Conservation (phyloP, 2,797 vertebrate genomes). For the Sebastes ruberrimus region DNA sequence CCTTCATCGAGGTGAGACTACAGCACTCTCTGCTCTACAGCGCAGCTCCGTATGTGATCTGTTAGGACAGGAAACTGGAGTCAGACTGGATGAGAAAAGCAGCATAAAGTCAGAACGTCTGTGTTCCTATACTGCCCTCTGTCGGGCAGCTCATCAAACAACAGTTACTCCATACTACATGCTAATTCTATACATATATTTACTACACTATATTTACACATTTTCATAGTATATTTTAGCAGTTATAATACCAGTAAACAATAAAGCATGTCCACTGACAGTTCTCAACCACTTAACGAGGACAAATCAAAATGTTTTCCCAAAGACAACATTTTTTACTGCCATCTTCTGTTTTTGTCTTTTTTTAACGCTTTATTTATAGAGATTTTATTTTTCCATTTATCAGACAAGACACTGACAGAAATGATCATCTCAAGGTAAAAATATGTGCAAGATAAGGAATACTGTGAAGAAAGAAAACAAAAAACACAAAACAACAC, state of each 20-base stretch:
- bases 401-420: no score
- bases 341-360: no score
- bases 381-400: no score
- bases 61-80: background rate
- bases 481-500: no score
- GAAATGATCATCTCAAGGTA: no score
- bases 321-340: background rate
- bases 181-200: background rate
- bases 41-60: background rate
- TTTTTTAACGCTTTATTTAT: no score
- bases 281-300: no score
- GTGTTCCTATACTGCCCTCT: slow-evolving; percentile 48
- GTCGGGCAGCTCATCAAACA: background rate
- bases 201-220: no score
- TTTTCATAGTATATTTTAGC: background rate
- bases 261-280: background rate
- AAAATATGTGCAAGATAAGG: no score
- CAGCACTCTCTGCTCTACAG: background rate
- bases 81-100: background rate
- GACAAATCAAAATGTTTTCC: background rate
- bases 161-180: background rate
- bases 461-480: no score
- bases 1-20: slow-evolving; percentile 84
- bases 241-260: background rate
- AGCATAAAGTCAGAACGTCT: background rate